A percentile compares a stretch with the other conserved stretches of the same genome.
Conservation (phyloP, 1,140 invertebrate species). For the Cydia pomonella region DNA sequence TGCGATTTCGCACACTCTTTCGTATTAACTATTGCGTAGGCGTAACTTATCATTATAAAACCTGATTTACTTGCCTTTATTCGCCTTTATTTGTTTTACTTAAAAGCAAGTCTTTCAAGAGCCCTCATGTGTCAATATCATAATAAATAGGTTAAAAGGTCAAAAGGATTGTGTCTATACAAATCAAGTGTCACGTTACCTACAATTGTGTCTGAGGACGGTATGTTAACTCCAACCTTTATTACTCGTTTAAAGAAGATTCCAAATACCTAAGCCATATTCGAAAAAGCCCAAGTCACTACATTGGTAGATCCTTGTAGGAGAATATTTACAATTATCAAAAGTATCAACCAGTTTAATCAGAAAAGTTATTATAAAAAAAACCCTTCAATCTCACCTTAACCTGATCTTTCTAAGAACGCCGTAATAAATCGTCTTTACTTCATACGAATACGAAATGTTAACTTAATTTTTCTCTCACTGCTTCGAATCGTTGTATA, state of each 20-base stretch:
- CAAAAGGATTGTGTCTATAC: no score
- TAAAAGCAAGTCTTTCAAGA: not conserved
- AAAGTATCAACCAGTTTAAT: no score
- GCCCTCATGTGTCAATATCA: not conserved
- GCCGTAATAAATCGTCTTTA: not conserved
- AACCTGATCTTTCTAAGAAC: not conserved
- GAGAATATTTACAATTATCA: no score
- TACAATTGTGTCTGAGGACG: conserved; percentile 38
- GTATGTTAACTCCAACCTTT: conserved; percentile 42
- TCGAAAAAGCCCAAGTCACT: not conserved
- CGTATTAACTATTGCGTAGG: no score
- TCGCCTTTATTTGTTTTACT: no score
- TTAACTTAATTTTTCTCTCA: not conserved
- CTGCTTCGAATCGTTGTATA: not conserved
- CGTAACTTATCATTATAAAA: no score
- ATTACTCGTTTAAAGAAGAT: conserved; percentile 37
- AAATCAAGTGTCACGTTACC: not conserved
- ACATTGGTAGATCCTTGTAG: no score
- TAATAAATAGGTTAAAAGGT: not conserved
- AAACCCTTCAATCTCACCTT: not conserved
- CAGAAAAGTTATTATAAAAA: not conserved
- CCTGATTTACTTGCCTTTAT: no score
- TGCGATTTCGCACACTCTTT: no score
- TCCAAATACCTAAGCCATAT: not conserved
- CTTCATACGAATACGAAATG: not conserved